Evolutionary conservation across 2,113 vertebrate species (phyloP).

Genomic region (Hippocampus abdominalis): DNA sequence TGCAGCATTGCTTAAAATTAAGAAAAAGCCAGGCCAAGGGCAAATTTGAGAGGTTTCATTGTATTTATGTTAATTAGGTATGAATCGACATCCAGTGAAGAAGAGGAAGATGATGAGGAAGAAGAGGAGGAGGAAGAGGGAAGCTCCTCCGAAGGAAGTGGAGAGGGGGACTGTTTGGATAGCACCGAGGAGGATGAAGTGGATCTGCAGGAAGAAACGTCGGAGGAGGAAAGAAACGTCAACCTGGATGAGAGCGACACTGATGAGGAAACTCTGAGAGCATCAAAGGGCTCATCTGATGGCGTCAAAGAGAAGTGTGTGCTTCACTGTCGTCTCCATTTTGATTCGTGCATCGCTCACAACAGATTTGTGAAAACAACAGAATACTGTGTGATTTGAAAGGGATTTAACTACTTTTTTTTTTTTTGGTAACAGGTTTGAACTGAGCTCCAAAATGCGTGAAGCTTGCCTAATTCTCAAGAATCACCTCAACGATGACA

Average conservation of each 20-base stretch:
- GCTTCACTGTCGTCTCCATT: not conserved
- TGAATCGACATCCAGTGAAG: slow-evolving; percentile 89
- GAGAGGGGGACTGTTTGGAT: slow-evolving; percentile 65
- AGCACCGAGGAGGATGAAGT: slow-evolving; percentile 77
- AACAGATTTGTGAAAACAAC: not conserved
- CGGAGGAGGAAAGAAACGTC: slow-evolving; percentile 76
- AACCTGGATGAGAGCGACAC: slow-evolving; percentile 60
- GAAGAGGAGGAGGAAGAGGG: slow-evolving; percentile 68
- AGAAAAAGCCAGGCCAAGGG: not conserved
- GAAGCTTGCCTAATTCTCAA: slow-evolving; percentile 86
- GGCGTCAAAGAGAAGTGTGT: slow-evolving; percentile 84
- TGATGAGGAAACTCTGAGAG: slow-evolving; percentile 42
- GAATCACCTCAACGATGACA: slow-evolving; percentile 79
- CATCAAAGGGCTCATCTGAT: slow-evolving; percentile 32
- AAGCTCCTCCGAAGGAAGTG: slow-evolving; percentile 74
- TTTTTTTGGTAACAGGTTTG: slow-evolving; percentile 73
- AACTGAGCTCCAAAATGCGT: slow-evolving; percentile 86
- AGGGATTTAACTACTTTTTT: not conserved
- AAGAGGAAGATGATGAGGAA: slow-evolving; percentile 62
- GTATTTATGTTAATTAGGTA: slow-evolving; percentile 71
- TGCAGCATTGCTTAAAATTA: not conserved
- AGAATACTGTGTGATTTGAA: not conserved
- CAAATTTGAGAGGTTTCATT: not conserved
- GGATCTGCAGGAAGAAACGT: slow-evolving; percentile 71
- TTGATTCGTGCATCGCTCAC: not conserved